These are phyloP conservation scores for Tyto alba DNA, from an alignment of 2,113 vertebrate species.

Conservation along the genomic window DNA sequence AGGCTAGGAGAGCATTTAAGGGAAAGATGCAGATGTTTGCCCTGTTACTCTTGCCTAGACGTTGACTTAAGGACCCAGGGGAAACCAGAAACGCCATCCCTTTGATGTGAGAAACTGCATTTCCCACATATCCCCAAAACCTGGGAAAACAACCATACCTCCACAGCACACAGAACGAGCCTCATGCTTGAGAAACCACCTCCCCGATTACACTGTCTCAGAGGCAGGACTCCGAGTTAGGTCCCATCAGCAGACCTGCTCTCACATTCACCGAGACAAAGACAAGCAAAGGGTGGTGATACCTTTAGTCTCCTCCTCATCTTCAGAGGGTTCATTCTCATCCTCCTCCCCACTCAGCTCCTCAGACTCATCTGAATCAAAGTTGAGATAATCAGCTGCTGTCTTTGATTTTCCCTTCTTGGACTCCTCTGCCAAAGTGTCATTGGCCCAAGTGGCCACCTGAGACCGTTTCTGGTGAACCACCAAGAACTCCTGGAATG, in stretches of 20 bases:
- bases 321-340: not conserved
- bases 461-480: slow-evolving; percentile 87
- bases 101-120: not conserved
- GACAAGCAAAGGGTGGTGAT: not conserved
- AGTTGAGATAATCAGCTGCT: slow-evolving; percentile 90
- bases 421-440: slow-evolving; percentile 62
- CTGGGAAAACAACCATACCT: fast-evolving
- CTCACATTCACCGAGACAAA: not conserved
- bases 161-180: not conserved
- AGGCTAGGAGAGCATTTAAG: not conserved
- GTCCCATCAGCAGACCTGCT: fast-evolving
- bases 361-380: slow-evolving; percentile 80
- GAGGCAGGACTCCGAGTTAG: not conserved
- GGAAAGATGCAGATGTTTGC: not conserved
- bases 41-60: not conserved
- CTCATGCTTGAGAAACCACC: not conserved
- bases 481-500: slow-evolving; percentile 89
- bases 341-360: slow-evolving; percentile 61
- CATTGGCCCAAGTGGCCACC: slow-evolving; percentile 87
- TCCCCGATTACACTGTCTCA: not conserved
- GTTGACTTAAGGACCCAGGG: not conserved
- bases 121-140: not conserved
- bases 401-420: not conserved
- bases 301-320: not conserved
- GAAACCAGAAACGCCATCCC: not conserved